A percentile compares a stretch with the other conserved stretches of the same genome.
These are phyloP conservation scores for Tyrannus savana DNA, from an alignment of 2,113 vertebrate genomes.

Conservation along the genomic window DNA sequence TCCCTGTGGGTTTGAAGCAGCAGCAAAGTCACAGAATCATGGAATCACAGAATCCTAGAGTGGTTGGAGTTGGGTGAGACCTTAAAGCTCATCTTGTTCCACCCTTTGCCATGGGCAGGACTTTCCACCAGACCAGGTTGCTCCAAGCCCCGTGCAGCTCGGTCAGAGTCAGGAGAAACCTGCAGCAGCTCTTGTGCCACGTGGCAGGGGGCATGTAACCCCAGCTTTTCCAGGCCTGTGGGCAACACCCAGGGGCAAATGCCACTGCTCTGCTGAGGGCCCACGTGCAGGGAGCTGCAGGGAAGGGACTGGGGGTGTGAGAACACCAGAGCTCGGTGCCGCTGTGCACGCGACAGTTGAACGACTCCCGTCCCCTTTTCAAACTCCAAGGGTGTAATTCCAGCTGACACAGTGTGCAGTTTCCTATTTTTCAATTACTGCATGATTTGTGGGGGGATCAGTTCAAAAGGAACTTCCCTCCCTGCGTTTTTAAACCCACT, in stretches of 20 bases:
- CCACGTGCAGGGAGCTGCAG: neutral
- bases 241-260: neutral
- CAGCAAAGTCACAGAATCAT: neutral
- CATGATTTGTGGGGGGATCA: neutral
- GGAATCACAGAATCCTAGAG: neutral
- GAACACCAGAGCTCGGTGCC: accelerated
- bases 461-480: neutral
- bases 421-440: neutral
- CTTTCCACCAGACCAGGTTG: neutral
- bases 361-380: neutral
- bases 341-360: accelerated
- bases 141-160: neutral
- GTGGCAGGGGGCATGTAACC: neutral
- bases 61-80: neutral
- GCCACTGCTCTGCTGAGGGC: neutral
- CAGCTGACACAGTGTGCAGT: neutral
- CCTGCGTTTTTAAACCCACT: neutral
- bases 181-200: neutral
- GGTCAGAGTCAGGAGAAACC: neutral
- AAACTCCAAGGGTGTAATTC: neutral
- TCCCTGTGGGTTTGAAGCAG: neutral
- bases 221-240: accelerated
- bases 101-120: neutral
- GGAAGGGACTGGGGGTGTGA: neutral
- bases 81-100: neutral